Conservation (phyloP, 2,113 vertebrate species). For the Nansenia antarctica region DNA sequence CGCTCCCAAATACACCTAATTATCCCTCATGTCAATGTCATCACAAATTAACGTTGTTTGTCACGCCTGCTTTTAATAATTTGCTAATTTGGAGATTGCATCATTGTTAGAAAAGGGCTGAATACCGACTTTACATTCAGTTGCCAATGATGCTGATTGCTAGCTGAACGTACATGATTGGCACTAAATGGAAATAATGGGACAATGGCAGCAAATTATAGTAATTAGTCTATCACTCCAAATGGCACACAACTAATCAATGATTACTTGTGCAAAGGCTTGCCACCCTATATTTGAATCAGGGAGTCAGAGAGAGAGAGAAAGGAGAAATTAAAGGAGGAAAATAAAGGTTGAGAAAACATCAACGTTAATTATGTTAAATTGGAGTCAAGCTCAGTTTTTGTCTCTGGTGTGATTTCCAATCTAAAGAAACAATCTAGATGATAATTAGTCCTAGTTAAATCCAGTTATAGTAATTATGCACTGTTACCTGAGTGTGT, state of each 20-base stretch:
- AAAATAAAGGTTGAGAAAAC: background rate
- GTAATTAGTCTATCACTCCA: slow-evolving; percentile 50
- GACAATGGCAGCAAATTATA: slow-evolving; percentile 35
- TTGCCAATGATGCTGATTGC: slow-evolving; percentile 24
- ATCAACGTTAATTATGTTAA: slow-evolving; percentile 39
- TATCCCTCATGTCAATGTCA: background rate
- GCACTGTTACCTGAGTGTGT: background rate
- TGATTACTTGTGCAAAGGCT: slow-evolving; percentile 1
- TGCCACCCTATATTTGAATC: background rate
- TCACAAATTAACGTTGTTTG: background rate
- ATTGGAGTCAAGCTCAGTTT: slow-evolving; percentile 37
- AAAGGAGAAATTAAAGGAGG: background rate
- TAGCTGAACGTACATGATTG: slow-evolving; percentile 40
- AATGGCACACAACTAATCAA: slow-evolving; percentile 46
- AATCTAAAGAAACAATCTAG: slow-evolving; percentile 29
- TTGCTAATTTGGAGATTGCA: background rate
- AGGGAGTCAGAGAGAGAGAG: background rate
- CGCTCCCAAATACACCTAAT: background rate
- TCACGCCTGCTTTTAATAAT: background rate
- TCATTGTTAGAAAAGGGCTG: background rate
- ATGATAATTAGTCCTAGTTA: slow-evolving; percentile 49
- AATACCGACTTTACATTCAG: background rate
- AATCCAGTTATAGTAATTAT: slow-evolving; percentile 41
- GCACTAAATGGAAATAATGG: slow-evolving; percentile 26
- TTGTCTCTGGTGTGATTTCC: slow-evolving; percentile 33